A percentile compares a stretch with the other conserved stretches of the same genome.
These are phyloP conservation scores for Dendrolimus houi DNA, from an alignment of 2,888 invertebrate genomes.

Conservation along the genomic window DNA sequence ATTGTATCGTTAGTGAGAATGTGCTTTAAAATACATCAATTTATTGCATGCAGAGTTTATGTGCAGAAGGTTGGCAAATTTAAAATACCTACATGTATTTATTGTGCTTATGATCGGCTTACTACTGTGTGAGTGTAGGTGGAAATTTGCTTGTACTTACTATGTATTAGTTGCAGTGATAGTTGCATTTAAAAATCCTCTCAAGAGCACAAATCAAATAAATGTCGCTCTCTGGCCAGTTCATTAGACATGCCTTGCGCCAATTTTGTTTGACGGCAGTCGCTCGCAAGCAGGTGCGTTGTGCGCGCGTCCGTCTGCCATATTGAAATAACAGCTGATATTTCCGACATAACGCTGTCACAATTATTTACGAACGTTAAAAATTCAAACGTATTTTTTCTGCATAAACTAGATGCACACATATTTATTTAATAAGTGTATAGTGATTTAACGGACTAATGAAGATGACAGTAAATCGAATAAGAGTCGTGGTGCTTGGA, in stretches of 20 bases:
- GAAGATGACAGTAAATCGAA: slow-evolving; percentile 87
- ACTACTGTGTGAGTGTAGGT: no score
- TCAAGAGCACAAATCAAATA: slow-evolving; percentile 3
- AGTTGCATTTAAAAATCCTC: neutral
- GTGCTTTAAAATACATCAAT: no score
- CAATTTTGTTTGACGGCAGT: slow-evolving; percentile 65
- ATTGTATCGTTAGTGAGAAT: no score
- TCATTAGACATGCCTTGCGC: slow-evolving; percentile 54
- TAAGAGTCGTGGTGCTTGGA: slow-evolving; percentile 86
- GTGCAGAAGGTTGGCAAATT: no score
- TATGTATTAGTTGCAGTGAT: slow-evolving; percentile 5
- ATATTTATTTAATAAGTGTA: slow-evolving; percentile 28
- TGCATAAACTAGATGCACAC: slow-evolving; percentile 31
- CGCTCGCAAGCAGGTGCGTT: slow-evolving; percentile 68
- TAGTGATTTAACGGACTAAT: slow-evolving; percentile 47
- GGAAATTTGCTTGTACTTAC: neutral
- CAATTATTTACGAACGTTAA: slow-evolving; percentile 13
- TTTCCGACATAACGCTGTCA: slow-evolving; percentile 48
- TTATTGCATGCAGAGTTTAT: no score
- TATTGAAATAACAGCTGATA: slow-evolving; percentile 52
- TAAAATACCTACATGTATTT: no score
- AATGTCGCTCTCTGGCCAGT: slow-evolving; percentile 37
- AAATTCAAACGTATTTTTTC: slow-evolving; percentile 13
- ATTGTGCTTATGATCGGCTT: no score
- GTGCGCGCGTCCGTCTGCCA: slow-evolving; percentile 62